Percentiles rank a stretch among this genome's conserved stretches.
Evolutionary conservation across 2,797 vertebrate species (phyloP).

Genomic region (Xiphophorus birchmanni): DNA sequence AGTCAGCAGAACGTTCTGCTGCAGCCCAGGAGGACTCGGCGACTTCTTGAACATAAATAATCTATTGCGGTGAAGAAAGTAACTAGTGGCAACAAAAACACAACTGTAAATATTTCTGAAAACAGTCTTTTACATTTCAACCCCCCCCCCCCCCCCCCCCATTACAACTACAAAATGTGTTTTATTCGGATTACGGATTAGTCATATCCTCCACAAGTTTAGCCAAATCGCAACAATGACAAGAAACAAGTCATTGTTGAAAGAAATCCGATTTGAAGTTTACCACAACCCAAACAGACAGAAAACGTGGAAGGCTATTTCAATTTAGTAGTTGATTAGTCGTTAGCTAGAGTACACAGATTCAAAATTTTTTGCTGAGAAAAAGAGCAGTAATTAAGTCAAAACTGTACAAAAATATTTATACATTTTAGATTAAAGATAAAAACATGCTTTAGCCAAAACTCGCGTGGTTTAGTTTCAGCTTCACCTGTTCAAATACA

Average conservation of each 20-base stretch:
- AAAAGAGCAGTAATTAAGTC: no score
- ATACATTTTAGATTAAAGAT: no score
- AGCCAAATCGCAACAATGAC: no score
- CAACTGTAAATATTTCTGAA: neutral
- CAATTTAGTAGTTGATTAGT: no score
- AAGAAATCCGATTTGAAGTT: neutral
- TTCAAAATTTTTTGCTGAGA: no score
- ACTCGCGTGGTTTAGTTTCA: no score
- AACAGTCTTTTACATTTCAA: no score
- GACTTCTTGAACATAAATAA: neutral
- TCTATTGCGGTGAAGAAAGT: neutral
- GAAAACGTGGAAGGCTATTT: neutral
- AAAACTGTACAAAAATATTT: no score
- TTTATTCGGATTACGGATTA: neutral
- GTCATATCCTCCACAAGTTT: neutral
- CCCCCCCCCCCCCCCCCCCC: fast-evolving
- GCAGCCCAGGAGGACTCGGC: neutral
- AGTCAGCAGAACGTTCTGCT: neutral
- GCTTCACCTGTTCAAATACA: no score
- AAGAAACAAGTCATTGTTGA: neutral
- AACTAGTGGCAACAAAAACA: neutral
- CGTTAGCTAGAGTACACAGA: no score
- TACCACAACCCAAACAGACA: neutral
- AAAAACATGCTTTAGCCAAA: no score
- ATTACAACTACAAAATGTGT: neutral